Evolutionary conservation across 2,797 vertebrate genomes (phyloP).

Genomic region (Myotis vivesi): DNA sequence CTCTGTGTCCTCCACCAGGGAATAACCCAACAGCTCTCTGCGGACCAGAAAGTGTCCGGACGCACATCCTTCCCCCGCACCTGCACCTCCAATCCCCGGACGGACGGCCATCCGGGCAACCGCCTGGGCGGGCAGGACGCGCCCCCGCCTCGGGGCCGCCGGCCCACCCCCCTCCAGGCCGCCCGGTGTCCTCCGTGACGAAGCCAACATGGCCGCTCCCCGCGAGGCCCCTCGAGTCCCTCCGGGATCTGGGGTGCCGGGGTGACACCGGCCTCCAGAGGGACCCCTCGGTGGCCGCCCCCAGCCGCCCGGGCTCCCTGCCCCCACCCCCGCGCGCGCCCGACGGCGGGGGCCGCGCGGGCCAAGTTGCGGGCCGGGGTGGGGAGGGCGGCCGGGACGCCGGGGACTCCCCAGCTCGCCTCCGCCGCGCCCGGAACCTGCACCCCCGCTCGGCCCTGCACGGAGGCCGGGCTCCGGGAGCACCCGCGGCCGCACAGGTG

Average conservation of each 20-base stretch:
- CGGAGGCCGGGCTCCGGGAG: not conserved
- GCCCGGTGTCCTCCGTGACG: not conserved
- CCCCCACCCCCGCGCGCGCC: not conserved
- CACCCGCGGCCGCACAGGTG: conserved; percentile 55
- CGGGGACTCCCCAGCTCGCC: not conserved
- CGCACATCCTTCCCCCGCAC: not conserved
- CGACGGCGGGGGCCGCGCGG: not conserved
- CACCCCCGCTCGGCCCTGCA: not conserved
- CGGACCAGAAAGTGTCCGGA: not conserved
- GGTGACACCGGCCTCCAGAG: not conserved
- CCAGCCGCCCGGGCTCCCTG: not conserved
- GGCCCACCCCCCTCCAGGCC: not conserved
- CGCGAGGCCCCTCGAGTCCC: conserved; percentile 13
- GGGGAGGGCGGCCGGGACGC: not conserved
- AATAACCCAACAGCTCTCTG: not conserved
- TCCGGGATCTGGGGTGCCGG: not conserved
- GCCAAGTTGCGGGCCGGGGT: not conserved
- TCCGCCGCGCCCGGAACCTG: not conserved
- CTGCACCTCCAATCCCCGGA: not conserved
- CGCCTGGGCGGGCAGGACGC: not conserved
- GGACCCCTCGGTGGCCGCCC: not conserved
- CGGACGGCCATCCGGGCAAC: not conserved
- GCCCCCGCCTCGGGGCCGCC: not conserved
- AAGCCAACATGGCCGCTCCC: conserved; percentile 66
- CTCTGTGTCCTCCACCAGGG: not conserved